phyloP scores from a whole-genome alignment of 2,113 vertebrate genomes.

The Paratilapia polleni region DNA sequence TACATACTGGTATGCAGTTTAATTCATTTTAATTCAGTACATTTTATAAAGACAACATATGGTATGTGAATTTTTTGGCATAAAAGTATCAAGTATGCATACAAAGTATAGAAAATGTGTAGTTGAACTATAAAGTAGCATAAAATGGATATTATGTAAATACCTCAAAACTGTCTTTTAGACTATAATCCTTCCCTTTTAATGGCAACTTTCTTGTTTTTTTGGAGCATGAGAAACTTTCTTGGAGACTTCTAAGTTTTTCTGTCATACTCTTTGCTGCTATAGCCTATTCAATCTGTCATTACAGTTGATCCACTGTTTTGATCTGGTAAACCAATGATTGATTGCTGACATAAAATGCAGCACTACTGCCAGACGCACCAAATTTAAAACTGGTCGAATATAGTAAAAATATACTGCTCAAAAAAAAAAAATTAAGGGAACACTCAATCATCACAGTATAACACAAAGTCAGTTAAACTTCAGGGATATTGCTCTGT shows the following conservation, averaged over 20 bases:
- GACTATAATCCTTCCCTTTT: background rate
- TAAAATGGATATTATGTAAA: background rate
- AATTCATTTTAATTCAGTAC: background rate
- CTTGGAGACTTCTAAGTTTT: background rate
- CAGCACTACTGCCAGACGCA: background rate
- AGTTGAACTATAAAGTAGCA: background rate
- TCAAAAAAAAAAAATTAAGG: background rate
- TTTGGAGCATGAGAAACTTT: background rate
- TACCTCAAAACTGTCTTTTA: background rate
- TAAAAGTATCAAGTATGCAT: background rate
- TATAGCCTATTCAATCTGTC: background rate
- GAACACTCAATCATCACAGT: background rate
- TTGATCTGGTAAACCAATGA: background rate
- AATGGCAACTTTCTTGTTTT: background rate
- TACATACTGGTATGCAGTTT: background rate
- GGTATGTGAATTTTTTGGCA: background rate
- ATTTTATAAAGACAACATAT: conserved; percentile 5
- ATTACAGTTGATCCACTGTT: background rate
- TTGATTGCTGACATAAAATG: background rate
- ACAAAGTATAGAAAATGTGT: background rate
- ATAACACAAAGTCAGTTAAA: background rate
- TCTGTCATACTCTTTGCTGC: background rate
- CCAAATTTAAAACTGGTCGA: background rate
- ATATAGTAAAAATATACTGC: background rate
- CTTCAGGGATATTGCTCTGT: background rate